Evolutionary conservation across 2,888 invertebrate species (phyloP).

Genomic region (Nomada ferruginata): DNA sequence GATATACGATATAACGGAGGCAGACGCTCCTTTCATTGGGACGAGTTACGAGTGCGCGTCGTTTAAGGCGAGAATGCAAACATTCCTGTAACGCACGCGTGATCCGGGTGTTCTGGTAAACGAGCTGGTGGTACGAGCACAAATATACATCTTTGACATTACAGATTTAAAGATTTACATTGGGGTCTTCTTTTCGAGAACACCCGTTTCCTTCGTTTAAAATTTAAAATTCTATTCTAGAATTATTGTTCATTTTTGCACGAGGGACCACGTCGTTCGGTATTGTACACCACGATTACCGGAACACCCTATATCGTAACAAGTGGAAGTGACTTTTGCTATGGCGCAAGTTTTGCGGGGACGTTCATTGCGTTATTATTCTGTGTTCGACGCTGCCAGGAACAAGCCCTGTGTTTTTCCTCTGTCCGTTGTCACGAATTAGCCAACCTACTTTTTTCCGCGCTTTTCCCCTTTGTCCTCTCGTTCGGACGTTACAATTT

Average conservation of each 20-base stretch:
- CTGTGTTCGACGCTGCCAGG: slow-evolving; percentile 3
- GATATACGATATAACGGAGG: not conserved
- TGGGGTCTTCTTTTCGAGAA: too few species aligned
- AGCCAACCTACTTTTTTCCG: slow-evolving; percentile 3
- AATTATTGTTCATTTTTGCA: too few species aligned
- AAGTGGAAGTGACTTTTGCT: not conserved
- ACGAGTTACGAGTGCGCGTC: not conserved
- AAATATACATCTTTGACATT: too few species aligned
- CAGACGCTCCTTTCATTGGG: not conserved
- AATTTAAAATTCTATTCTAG: too few species aligned
- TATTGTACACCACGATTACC: not conserved
- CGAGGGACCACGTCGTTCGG: too few species aligned
- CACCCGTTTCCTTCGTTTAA: too few species aligned
- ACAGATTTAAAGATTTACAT: too few species aligned
- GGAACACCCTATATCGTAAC: not conserved
- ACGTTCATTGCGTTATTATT: slow-evolving; percentile 24
- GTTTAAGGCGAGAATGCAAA: too few species aligned
- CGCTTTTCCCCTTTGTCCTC: slow-evolving; percentile 15
- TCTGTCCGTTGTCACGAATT: slow-evolving; percentile 26
- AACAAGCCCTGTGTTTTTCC: not conserved
- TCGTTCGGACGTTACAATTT: slow-evolving; percentile 18
- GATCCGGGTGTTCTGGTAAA: too few species aligned
- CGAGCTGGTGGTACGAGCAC: too few species aligned
- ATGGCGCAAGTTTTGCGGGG: not conserved
- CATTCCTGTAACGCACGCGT: too few species aligned